Percentiles rank a stretch among this genome's conserved stretches.
Conservation (phyloP, 2,113 vertebrate genomes). For the Sylvia atricapilla region DNA sequence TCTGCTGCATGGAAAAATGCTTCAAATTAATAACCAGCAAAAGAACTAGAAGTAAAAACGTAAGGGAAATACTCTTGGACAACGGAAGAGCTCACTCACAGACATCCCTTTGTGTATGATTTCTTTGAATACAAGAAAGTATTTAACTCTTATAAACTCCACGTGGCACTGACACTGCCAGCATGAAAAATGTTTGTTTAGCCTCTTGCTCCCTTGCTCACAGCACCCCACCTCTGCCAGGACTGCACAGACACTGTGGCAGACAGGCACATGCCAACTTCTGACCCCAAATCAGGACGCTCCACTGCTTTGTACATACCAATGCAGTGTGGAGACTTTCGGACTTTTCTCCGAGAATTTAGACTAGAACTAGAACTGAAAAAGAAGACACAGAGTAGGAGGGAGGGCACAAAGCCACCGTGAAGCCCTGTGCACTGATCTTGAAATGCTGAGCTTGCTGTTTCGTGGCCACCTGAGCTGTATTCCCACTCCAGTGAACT, state of each 20-base stretch:
- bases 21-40: neutral
- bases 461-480: neutral
- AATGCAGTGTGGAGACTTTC: neutral
- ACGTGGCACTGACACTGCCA: neutral
- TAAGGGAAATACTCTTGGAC: neutral
- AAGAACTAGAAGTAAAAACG: neutral
- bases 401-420: neutral
- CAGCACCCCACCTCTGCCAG: neutral
- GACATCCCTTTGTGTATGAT: neutral
- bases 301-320: neutral
- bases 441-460: fast-evolving
- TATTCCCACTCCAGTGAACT: neutral
- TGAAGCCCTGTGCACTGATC: fast-evolving
- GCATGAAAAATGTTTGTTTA: neutral
- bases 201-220: neutral
- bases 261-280: fast-evolving
- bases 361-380: neutral
- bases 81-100: neutral
- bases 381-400: neutral
- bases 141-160: neutral
- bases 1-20: neutral
- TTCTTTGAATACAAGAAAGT: neutral
- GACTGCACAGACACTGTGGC: neutral
- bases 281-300: fast-evolving
- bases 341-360: neutral